Percentiles rank a stretch among this genome's conserved stretches.
Evolutionary conservation across 2,888 invertebrate genomes (phyloP).

Genomic region (Mythimna pallens): DNA sequence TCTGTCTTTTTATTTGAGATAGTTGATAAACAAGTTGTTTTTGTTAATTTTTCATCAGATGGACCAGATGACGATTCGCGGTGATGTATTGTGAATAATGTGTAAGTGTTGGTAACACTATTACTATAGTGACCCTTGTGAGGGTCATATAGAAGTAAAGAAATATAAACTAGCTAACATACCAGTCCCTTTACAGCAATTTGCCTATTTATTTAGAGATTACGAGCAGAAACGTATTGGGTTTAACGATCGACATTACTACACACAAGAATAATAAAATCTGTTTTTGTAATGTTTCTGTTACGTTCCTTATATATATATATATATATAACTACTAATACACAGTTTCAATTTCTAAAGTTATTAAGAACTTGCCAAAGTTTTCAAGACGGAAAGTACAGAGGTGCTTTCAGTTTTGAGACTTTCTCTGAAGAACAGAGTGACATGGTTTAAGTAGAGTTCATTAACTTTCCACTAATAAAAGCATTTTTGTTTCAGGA

Average conservation of each 20-base stretch:
- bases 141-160: not conserved
- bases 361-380: not conserved
- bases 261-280: constrained; percentile 12
- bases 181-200: constrained; percentile 15
- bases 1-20: constrained; percentile 37
- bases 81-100: constrained; percentile 21
- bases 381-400: not conserved
- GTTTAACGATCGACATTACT: constrained; percentile 34
- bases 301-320: not conserved
- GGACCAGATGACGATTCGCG: constrained; percentile 26
- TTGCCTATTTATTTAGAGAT: constrained; percentile 29
- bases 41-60: constrained; percentile 49
- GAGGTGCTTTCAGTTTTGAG: not conserved
- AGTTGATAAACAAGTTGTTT: constrained; percentile 35
- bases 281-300: not conserved
- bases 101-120: constrained; percentile 31
- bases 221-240: constrained; percentile 27
- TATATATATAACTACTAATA: no score
- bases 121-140: no score
- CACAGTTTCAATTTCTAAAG: not conserved
- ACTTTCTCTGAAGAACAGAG: not conserved
- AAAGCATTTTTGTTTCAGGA: constrained; percentile 53
- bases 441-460: not conserved
- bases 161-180: constrained; percentile 15
- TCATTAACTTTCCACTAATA: constrained; percentile 3